Base-by-base conservation (phyloP, 2,797 vertebrate genomes). In the Poeciliopsis gracilis region DNA sequence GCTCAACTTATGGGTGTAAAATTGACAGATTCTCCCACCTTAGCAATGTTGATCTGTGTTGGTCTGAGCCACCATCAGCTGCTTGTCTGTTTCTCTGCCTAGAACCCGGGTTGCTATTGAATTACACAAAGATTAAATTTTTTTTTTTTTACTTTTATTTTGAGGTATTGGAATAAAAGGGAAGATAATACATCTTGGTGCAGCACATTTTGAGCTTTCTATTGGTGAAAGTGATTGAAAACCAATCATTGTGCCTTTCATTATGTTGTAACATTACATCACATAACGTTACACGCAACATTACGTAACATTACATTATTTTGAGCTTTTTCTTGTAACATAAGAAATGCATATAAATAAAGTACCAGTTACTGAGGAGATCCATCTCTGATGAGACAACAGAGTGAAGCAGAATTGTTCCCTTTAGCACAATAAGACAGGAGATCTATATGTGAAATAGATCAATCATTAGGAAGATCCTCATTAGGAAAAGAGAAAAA, bases 341-440 rank as follows among this genome's bases (percentile, higher is more conserved):
- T 36, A 36, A 36, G 13, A 33, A 36, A 36, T 20, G 30, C 16
- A 20, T 36, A 63, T 1, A 36, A 36, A 33, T 63, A 36, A 13
- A 25, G 18, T 25, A 63, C 16, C 53, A 55, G 73, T 55, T 47
- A 78, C 38, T 72, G n/a, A 55, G 46, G 36, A 76, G 30, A 59
- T 38, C 45, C 63, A 33, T 36, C 66, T 72, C 70, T 63, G 82
- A 86, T 81, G 86, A 51, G 59, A 81, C 59, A 71, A 49, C 82
- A 82, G 77, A 49, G 45, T 71, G 63, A 28, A 51, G 38, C 78
- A 38, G 72, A 8, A 81, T 87, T 88, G 88, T 92, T 93, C 86
- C 84, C 87, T 90, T 93, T 83, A 66, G 72, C 61, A 85, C 87
- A 89, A 87, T 89, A 90, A 90, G 82, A 67, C 72, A 1, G 46